phyloP scores from a whole-genome alignment of 2,888 invertebrate species.

The Drosophila subsilvestris region DNA sequence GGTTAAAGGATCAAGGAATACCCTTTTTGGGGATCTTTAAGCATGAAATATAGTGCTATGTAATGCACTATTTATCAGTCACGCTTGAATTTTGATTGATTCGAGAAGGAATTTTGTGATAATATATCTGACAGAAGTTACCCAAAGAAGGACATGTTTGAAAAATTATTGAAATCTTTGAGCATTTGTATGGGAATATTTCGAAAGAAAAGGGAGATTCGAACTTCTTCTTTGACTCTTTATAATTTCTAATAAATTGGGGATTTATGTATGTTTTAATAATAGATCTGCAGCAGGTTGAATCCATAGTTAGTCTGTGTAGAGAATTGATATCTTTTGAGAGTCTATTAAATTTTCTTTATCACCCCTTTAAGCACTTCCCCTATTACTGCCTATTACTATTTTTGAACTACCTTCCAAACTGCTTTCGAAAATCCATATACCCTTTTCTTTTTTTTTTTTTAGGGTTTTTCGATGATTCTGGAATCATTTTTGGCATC shows the following conservation, averaged over 20 bases:
- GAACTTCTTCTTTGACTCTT: background rate
- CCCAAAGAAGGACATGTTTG: background rate
- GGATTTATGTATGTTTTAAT: no score
- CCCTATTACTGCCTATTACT: no score
- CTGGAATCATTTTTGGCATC: slow-evolving; percentile 4
- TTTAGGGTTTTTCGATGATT: slow-evolving; percentile 8
- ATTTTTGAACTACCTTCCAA: background rate
- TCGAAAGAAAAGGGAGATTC: background rate
- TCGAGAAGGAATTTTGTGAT: background rate
- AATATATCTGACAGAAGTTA: background rate
- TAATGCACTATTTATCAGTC: background rate
- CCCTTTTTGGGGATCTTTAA: background rate
- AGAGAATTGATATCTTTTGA: no score
- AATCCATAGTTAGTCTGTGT: no score
- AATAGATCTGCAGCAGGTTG: no score
- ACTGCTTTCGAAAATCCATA: slow-evolving; percentile 23
- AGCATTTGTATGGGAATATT: background rate
- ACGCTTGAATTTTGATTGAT: background rate
- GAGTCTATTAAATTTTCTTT: no score
- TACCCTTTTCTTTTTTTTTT: slow-evolving; percentile 6
- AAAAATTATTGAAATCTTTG: background rate
- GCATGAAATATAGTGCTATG: background rate
- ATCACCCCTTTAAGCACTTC: no score
- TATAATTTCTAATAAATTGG: background rate
- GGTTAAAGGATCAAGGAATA: background rate